Evolutionary conservation across 2,113 vertebrate genomes (phyloP).

Genomic region (Rafetus swinhoei): DNA sequence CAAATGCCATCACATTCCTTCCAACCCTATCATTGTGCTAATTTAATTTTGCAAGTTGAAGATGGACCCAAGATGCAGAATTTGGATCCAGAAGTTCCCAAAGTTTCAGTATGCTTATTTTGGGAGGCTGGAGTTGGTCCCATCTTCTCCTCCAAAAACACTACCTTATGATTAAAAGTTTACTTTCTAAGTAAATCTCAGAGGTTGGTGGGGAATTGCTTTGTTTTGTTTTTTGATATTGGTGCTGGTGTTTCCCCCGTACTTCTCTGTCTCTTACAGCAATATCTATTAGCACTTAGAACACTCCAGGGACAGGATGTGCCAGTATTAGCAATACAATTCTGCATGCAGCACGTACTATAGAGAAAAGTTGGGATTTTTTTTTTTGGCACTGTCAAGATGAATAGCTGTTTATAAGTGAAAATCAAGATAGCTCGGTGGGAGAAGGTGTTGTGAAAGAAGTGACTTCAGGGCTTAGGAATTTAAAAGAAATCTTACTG

Average conservation of each 20-base stretch:
- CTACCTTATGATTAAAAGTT: accelerated
- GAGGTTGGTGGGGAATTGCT: not conserved
- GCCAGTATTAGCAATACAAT: accelerated
- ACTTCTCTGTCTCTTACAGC: accelerated
- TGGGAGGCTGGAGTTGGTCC: not conserved
- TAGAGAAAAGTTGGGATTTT: not conserved
- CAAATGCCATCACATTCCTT: not conserved
- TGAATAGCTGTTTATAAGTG: not conserved
- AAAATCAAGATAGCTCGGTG: accelerated
- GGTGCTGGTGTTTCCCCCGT: accelerated
- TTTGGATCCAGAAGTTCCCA: not conserved
- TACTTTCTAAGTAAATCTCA: not conserved
- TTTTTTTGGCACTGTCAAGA: not conserved
- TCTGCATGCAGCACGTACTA: accelerated
- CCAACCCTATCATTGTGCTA: not conserved
- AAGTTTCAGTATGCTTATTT: accelerated
- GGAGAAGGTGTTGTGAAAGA: not conserved
- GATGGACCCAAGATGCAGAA: accelerated
- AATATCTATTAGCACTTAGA: accelerated
- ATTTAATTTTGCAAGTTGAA: not conserved
- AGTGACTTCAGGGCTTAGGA: conserved; percentile 14
- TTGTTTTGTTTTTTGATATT: not conserved
- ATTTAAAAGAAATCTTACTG: conserved; percentile 44
- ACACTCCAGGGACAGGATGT: accelerated
- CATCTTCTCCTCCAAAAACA: not conserved